Base-by-base conservation (phyloP, 2,797 vertebrate species). In the Liasis olivaceus region DNA sequence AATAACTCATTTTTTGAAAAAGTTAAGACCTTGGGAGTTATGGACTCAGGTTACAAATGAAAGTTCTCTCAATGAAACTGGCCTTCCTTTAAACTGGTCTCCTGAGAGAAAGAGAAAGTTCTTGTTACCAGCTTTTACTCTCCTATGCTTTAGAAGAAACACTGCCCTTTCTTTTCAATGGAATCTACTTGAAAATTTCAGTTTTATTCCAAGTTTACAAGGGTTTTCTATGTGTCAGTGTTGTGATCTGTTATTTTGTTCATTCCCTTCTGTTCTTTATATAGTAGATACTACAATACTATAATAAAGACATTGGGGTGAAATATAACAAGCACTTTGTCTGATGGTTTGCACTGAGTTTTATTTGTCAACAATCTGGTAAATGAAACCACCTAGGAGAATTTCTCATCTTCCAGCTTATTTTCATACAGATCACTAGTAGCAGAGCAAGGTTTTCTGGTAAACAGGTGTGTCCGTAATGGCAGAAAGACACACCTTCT, bases 21-120 rank as follows among this genome's bases (percentile, higher is more conserved):
- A 36, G 36, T 36, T 42, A 17, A 56, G 91, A 59, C 89, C 77
- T 90, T 95, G 91, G 56, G 72, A 95, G n/a, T 63, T 85, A 59
- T 69, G 63, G 26, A 59, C 87, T 20, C 28, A 87, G 85, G n/a
- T 60, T 42, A 93, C 66, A 90, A 93, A 93, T 54, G 28, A 87
- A 90, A 87, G 66, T 86, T n/a, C 47, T 77, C 17, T 77, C 31
- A 42, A 77, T 36, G 69, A 62, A 62, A 62, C 6, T 62, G 60
- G 60, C 22, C 22, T 42, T 22, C 17, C 31, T 77, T 77, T 77
- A 77, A 42, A 20, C 2, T 9, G 31, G 31, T 77, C 69, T 77
- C 20, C 69, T 77, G 36, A 77, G 69, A 77, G 31, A 77, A 31
- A 5, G 14, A 15, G 31, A 72, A 72, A 72, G 15, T 36, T 20